Base-by-base conservation (phyloP, 2,797 vertebrate species). In the Tragopan temminckii region DNA sequence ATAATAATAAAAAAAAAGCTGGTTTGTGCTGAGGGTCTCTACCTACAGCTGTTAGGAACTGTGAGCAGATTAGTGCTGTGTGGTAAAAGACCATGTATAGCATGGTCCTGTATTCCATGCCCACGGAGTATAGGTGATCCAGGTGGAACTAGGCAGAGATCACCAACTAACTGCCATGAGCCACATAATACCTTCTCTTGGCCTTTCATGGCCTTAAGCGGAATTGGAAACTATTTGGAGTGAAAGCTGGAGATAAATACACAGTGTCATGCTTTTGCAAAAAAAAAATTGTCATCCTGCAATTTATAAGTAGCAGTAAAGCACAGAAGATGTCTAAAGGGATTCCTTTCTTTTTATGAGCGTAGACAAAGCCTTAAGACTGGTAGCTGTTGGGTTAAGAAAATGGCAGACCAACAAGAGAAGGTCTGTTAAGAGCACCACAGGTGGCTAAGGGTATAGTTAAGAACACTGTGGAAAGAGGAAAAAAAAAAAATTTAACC, bases 401-500 rank as follows among this genome's bases (percentile, higher is more conserved):
- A 80, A 64, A 61, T 24, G 4, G 33, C 13, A 62, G 27, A 80
- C 45, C 10, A 53, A 13, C 21, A 63, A 62, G 27, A 77, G 16
- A 27, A 35, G 27, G 52, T 38, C 40, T 83, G 35, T 53, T 50
- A 62, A 58, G 29, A 85, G 3, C 38, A n/a, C 52, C 3, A 31
- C 15, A 24, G 40, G 24, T 74, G 24, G 21, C 15, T 86, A 52
- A 79, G 13, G 18, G 9, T 80, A 21, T 55, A 81, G 12, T 52
- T 59, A 76, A 15, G 10, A 62, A 33, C 40, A 29, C 31, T 79
- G 1, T 45, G 27, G 40, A 62, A 85, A 57, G 33, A 53, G 3
- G 57, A 12, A 18, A 4, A 20, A 57, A 0, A 17, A 16, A 4
- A 19, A 53, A 0, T 42, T 42, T 57, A 53, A 2, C 5, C 5